Conservation (phyloP, 2,113 vertebrate genomes). For the Gambusia holbrooki region DNA sequence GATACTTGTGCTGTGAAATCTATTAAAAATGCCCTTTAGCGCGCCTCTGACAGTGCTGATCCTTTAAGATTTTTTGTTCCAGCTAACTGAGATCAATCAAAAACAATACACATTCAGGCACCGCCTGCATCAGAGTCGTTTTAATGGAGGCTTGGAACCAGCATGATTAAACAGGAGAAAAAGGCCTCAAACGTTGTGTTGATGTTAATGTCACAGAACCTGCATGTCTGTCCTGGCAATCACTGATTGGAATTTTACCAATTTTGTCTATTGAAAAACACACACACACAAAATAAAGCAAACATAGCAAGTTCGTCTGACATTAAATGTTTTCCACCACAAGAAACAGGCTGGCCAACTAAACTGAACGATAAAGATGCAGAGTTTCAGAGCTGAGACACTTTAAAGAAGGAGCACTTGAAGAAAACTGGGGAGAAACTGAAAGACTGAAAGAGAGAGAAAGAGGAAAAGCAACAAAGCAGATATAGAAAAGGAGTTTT, state of each 20-base stretch:
- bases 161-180: conserved; percentile 29
- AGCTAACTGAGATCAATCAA: conserved; percentile 31
- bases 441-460: conserved; percentile 49
- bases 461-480: conserved; percentile 26
- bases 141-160: conserved; percentile 45
- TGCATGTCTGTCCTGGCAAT: conserved; percentile 44
- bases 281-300: not conserved
- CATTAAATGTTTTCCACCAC: conserved; percentile 39
- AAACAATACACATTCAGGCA: conserved; percentile 39
- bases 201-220: conserved; percentile 37
- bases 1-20: conserved; percentile 12
- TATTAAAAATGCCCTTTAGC: conserved; percentile 20
- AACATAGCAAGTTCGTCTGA: conserved; percentile 29
- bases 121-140: conserved; percentile 33
- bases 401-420: conserved; percentile 74
- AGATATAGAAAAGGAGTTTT: conserved; percentile 39
- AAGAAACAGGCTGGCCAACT: conserved; percentile 38
- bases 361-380: conserved; percentile 59
- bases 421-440: conserved; percentile 60
- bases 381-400: conserved; percentile 58
- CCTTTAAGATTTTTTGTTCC: not conserved
- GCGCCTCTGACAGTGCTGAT: not conserved
- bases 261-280: conserved; percentile 18
- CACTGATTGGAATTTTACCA: conserved; percentile 30
- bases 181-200: conserved; percentile 36